These are phyloP conservation scores for Aeoliscus strigatus DNA, from an alignment of 2,797 vertebrate species.

Conservation along the genomic window DNA sequence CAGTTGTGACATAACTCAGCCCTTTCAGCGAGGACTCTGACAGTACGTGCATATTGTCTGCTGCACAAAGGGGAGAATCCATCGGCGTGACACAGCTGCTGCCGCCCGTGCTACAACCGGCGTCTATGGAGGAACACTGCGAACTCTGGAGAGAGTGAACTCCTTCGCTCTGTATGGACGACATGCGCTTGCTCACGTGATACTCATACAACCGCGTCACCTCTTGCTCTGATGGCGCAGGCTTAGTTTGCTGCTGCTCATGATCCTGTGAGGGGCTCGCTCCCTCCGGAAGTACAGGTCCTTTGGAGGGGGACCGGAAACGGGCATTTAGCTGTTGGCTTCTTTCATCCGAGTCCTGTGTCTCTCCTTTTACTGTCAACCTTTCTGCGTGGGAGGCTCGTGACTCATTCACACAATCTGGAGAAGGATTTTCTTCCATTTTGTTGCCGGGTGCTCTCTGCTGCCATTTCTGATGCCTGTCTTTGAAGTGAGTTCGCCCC, in stretches of 20 bases:
- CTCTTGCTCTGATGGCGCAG: slow-evolving; percentile 78
- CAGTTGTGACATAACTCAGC: slow-evolving; percentile 74
- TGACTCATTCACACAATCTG: slow-evolving; percentile 75
- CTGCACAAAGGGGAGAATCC: slow-evolving; percentile 89
- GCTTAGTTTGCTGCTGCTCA: slow-evolving; percentile 75
- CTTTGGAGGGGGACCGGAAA: slow-evolving; percentile 79
- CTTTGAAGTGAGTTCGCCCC: slow-evolving; percentile 89
- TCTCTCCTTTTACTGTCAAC: slow-evolving; percentile 75
- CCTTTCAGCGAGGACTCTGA: slow-evolving; percentile 82
- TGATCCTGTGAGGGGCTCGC: slow-evolving; percentile 60
- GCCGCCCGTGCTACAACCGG: slow-evolving; percentile 91
- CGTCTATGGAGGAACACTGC: slow-evolving; percentile 94
- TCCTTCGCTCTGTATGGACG: slow-evolving; percentile 90
- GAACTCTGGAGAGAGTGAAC: slow-evolving; percentile 92
- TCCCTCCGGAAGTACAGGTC: slow-evolving; percentile 70
- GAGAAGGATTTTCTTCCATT: slow-evolving; percentile 75
- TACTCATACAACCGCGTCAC: slow-evolving; percentile 84
- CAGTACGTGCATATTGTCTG: slow-evolving; percentile 82
- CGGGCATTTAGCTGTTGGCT: slow-evolving; percentile 74
- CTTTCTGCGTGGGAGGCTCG: slow-evolving; percentile 77
- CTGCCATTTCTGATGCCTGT: slow-evolving; percentile 86
- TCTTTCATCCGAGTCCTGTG: slow-evolving; percentile 74
- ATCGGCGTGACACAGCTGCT: slow-evolving; percentile 87
- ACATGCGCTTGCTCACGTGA: slow-evolving; percentile 91
- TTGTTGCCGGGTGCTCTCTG: slow-evolving; percentile 72